These are phyloP conservation scores for Morus bassanus DNA, from an alignment of 2,797 vertebrate species.

Conservation along the genomic window DNA sequence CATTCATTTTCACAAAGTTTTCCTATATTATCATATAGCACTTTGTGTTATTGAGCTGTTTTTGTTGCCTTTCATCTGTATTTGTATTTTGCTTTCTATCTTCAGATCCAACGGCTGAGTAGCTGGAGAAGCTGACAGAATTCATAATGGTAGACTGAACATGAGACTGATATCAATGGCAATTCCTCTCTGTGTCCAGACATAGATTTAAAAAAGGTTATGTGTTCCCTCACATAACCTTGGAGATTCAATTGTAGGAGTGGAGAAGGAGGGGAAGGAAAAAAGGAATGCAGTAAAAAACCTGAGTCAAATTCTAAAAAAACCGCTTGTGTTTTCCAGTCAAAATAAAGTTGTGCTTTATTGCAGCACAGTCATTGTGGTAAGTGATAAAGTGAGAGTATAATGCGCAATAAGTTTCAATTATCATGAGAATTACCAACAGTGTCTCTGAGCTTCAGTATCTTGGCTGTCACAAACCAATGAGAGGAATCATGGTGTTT, in stretches of 20 bases:
- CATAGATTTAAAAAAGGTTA: background rate
- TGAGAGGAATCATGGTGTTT: background rate
- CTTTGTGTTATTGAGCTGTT: background rate
- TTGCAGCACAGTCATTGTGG: background rate
- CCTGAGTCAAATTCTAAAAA: background rate
- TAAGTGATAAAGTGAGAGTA: slow-evolving; percentile 8
- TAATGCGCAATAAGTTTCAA: background rate
- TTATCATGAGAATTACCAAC: slow-evolving; percentile 10
- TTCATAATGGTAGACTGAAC: background rate
- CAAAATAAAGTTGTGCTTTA: slow-evolving; percentile 6
- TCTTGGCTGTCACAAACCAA: background rate
- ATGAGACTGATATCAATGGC: background rate
- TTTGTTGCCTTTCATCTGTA: background rate
- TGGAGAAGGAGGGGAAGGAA: background rate
- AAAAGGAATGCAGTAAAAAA: background rate
- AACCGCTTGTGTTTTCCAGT: background rate
- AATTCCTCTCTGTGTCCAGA: background rate
- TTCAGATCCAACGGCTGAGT: background rate
- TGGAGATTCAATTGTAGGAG: background rate
- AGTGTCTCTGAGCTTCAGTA: background rate
- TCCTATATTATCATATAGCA: background rate
- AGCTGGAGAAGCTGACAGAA: background rate
- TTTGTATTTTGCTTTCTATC: background rate
- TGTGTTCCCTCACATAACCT: background rate
- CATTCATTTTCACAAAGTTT: background rate